Conservation (phyloP, 2,888 invertebrate species). For the Cryptus armator region DNA sequence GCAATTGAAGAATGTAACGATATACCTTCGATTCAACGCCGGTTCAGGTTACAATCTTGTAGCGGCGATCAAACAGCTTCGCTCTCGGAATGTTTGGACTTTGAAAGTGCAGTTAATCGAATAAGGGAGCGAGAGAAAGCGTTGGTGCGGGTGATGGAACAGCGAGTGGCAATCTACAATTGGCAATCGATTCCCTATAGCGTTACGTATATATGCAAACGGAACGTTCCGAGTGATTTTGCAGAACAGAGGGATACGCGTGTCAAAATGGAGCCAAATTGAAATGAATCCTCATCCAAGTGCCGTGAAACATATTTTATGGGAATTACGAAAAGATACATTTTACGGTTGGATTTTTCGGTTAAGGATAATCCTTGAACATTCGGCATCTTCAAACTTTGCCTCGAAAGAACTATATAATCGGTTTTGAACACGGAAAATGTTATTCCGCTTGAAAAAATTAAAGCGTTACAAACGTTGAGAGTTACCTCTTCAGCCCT, state of each 20-base stretch:
- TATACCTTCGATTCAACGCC: conserved; percentile 15
- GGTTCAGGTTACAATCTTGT: conserved; percentile 12
- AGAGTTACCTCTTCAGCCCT: conserved; percentile 14
- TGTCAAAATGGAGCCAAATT: neutral
- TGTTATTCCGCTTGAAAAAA: conserved; percentile 32
- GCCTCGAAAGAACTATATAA: neutral
- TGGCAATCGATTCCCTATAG: conserved; percentile 41
- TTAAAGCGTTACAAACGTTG: conserved; percentile 18
- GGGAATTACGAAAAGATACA: neutral
- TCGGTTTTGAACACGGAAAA: conserved; percentile 5
- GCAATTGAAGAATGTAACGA: neutral
- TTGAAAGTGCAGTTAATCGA: conserved; percentile 59
- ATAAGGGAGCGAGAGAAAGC: conserved; percentile 36
- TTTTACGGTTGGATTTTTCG: neutral
- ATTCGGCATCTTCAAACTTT: neutral
- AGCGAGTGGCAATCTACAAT: conserved; percentile 51
- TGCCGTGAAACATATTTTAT: neutral
- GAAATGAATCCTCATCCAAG: neutral
- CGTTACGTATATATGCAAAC: conserved; percentile 11
- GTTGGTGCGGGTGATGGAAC: conserved; percentile 48
- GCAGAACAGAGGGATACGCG: neutral
- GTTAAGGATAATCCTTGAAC: neutral
- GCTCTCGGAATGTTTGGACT: conserved; percentile 46
- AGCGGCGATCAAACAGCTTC: conserved; percentile 42
- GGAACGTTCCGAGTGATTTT: neutral